Conservation (phyloP, 2,888 invertebrate species). For the Lathronympha strigana region DNA sequence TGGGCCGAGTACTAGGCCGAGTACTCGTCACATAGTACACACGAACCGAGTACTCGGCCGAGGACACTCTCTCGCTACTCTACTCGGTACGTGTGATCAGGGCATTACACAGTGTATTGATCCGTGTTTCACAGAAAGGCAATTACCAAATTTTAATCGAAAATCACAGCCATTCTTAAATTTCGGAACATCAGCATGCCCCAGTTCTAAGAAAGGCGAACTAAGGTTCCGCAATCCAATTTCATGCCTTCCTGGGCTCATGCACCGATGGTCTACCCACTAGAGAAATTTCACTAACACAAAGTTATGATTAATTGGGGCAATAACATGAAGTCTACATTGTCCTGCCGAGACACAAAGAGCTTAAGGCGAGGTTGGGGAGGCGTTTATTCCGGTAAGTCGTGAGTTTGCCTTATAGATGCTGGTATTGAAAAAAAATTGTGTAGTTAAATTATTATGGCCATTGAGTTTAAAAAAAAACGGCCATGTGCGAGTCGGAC, state of each 20-base stretch:
- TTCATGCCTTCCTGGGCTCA: constrained; percentile 80
- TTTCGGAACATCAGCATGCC: constrained; percentile 67
- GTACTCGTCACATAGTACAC: too few species aligned
- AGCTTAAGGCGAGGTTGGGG: constrained; percentile 44
- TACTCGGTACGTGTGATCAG: too few species aligned
- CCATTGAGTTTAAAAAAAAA: too few species aligned
- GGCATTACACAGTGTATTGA: too few species aligned
- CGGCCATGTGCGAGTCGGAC: too few species aligned
- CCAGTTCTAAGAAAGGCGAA: constrained; percentile 67
- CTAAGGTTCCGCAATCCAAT: constrained; percentile 77
- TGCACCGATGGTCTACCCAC: constrained; percentile 75
- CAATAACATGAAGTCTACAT: constrained; percentile 76
- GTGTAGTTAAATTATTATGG: neutral
- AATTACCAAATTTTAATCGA: constrained; percentile 26
- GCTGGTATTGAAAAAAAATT: constrained; percentile 6
- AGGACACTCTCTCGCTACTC: too few species aligned
- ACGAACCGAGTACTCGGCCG: too few species aligned
- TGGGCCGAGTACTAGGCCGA: too few species aligned
- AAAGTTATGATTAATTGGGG: constrained; percentile 83
- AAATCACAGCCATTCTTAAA: constrained; percentile 45
- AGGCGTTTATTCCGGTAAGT: constrained; percentile 42
- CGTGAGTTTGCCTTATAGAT: constrained; percentile 35
- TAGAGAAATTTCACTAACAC: constrained; percentile 80
- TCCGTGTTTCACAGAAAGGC: too few species aligned
- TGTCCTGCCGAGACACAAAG: constrained; percentile 55